Base-by-base conservation (phyloP, 1,140 invertebrate species). In the Bombus ignitus region DNA sequence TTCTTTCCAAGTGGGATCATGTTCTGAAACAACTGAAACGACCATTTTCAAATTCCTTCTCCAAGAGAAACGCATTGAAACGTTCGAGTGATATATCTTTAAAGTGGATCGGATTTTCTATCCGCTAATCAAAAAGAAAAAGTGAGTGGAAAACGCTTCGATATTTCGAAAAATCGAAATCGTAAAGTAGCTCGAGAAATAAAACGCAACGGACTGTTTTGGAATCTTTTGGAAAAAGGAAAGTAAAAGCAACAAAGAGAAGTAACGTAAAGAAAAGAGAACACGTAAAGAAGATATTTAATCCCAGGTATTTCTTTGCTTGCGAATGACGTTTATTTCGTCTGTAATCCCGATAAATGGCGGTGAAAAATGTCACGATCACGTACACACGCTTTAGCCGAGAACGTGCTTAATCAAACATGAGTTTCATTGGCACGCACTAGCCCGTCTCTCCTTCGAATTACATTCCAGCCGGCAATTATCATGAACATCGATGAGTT, bases 401-500 rank as follows among this genome's bases (percentile, higher is more conserved):
- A n/a, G 75, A 68, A 83, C 88, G 84, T 88, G 83, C 74, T 68
- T 66, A 86, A 89, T 88, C 77, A 70, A 37, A 62, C 42, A 35
- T 25, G 70, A 62, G 70, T 25, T 62, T 47, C 22, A 68, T 68
- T 25, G 42, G 71, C 37, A 53, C 76, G 76, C 39, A 62, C 35
- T 74, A 72, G 47, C 53, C 42, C 70, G 59, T 37, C 53, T 78
- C 57, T 35, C 44, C 47, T 53, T 66, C 32, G 77, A 81, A 83
- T 84, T 89, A 44, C 44, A 83, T 90, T 88, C 62, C 83, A 90
- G 83, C 74, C 47, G 72, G 57, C 71, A 28, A 66, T 73, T 82
- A 90, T 71, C 75, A 98, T 99, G 98, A 96, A 98, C 94, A 96
- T 97, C 22, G 96, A 97, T 89, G 97, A 98, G 92, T 99, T 99